Base-by-base conservation (phyloP, 2,888 invertebrate genomes). In the Aspidiotus rigidus region DNA sequence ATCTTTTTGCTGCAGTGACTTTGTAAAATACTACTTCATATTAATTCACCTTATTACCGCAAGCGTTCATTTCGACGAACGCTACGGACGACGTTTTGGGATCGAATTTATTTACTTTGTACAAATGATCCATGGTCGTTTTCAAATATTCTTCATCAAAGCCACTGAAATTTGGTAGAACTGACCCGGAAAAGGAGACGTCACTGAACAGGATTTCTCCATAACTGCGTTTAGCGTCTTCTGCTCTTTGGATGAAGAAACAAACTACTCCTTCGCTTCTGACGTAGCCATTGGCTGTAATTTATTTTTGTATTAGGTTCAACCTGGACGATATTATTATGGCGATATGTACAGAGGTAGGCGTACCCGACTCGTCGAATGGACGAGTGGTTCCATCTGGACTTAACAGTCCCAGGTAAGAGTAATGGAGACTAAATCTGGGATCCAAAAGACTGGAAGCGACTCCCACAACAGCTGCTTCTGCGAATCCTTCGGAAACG, bases 111-210 rank as follows among this genome's bases (percentile, higher is more conserved):
- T 63, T 57, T 41, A 69, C 56, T n/a, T 62, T 44, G 64, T 74
- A 74, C 39, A 72, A 54, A 17, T 72, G 59, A 28, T 70, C 64
- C 13, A 74, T 28, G 2, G 72, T 54, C 16, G 53, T 49, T 55
- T 71, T 62, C 40, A 57, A 10, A 10, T 64, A 49, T 1, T 49
- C 42, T 11, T 71, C 63, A 57, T 62, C 62, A 56, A 62, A 62
- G 15, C 39, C 57, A 13, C 70, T 39, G 13, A 17, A 57, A n/a
- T 61, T 60, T 59, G 66, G 57, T 5, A 60, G 11, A 10, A 40
- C 80, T 71, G 77, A 77, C 1, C 85, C 86, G 76, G 84, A 84
- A 71, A 82, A 82, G 74, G 81, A 80, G 13, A 80, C 80, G 64
- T 81, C 81, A 9, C 82, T 79, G 73, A 85, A 82, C 11, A 85